These are phyloP conservation scores for Girardinus metallicus DNA, from an alignment of 2,797 vertebrate species.

Conservation along the genomic window DNA sequence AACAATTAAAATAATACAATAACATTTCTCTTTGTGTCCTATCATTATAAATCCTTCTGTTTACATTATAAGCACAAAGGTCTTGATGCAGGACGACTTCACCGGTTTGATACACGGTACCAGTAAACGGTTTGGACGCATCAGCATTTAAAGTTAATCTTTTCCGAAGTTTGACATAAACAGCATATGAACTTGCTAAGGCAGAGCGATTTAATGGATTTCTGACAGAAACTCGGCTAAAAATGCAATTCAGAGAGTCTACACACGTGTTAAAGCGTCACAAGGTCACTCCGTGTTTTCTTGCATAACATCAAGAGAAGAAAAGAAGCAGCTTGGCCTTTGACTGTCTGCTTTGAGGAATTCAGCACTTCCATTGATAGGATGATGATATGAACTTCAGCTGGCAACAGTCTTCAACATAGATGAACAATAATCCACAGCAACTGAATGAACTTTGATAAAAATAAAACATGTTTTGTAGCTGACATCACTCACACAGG, in stretches of 20 bases:
- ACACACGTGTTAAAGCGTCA: not conserved
- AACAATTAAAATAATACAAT: slow-evolving; percentile 21
- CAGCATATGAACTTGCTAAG: slow-evolving; percentile 43
- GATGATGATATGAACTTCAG: not conserved
- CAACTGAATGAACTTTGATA: not conserved
- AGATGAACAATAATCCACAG: not conserved
- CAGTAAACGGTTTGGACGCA: not conserved
- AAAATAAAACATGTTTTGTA: slow-evolving; percentile 1
- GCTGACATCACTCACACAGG: not conserved
- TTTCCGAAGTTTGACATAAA: not conserved
- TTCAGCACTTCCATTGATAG: not conserved
- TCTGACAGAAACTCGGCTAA: not conserved
- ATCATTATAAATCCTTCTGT: slow-evolving; percentile 2
- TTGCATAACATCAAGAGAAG: slow-evolving; percentile 11
- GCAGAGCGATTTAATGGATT: slow-evolving; percentile 51
- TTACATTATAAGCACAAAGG: slow-evolving; percentile 42
- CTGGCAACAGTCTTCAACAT: not conserved
- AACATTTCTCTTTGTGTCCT: slow-evolving; percentile 34
- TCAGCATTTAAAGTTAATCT: not conserved
- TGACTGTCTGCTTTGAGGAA: not conserved
- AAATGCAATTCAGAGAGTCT: slow-evolving; percentile 14
- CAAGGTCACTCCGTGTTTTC: not conserved
- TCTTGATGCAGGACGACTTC: slow-evolving; percentile 13
- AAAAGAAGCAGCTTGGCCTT: not conserved
- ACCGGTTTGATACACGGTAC: slow-evolving; percentile 17